Evolutionary conservation across 2,797 vertebrate genomes (phyloP).

Genomic region (Pristis pectinata): DNA sequence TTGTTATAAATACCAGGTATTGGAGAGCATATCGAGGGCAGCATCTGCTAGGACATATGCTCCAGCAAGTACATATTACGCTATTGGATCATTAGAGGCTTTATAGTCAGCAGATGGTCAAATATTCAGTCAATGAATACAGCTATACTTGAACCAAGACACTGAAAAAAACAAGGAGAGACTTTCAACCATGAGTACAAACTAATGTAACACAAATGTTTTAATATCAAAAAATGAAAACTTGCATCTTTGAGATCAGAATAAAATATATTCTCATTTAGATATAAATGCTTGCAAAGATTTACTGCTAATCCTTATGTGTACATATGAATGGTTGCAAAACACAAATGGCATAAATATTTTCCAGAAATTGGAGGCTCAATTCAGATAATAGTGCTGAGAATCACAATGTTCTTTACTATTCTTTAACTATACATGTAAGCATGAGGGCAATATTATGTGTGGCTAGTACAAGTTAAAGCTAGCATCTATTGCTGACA

Average conservation of each 20-base stretch:
- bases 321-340: neutral
- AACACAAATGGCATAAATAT: neutral
- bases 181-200: conserved; percentile 7
- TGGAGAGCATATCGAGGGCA: conserved; percentile 39
- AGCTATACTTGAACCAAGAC: conserved; percentile 8
- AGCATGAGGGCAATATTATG: too few relatives aligned
- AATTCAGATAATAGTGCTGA: too few relatives aligned
- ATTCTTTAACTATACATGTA: too few relatives aligned
- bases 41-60: conserved; percentile 49
- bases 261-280: neutral
- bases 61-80: conserved; percentile 30
- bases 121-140: conserved; percentile 30
- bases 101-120: conserved; percentile 40
- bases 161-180: conserved; percentile 12
- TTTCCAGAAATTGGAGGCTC: too few relatives aligned
- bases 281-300: neutral
- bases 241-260: neutral
- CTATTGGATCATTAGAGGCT: conserved; percentile 33
- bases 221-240: neutral
- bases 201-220: neutral
- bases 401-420: too few relatives aligned
- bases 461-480: too few relatives aligned
- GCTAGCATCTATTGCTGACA: too few relatives aligned
- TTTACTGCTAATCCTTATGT: neutral
- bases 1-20: neutral